Conservation (phyloP, 2,888 invertebrate genomes). For the Hartigia nigra region DNA sequence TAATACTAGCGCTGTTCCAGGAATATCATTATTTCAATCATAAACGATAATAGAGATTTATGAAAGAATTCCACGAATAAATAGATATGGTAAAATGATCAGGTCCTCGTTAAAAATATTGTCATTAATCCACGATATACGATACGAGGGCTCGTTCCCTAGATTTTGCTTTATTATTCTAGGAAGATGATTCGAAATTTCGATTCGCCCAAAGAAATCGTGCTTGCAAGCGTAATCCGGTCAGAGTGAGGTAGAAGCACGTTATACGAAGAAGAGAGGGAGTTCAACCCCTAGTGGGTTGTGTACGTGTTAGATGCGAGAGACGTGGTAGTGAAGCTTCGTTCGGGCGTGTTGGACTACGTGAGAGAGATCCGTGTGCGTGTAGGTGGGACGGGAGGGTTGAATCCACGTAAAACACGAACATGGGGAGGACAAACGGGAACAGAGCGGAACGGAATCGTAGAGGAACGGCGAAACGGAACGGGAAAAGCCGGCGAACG, state of each 20-base stretch:
- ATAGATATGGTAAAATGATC: neutral
- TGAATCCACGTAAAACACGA: constrained; percentile 25
- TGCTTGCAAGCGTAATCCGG: constrained; percentile 31
- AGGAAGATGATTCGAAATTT: neutral
- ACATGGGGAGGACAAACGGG: constrained; percentile 22
- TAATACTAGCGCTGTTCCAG: neutral
- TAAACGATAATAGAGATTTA: neutral
- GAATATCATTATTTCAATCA: neutral
- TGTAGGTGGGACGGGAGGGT: constrained; percentile 21
- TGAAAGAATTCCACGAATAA: neutral
- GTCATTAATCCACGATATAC: neutral
- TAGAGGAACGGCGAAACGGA: constrained; percentile 12
- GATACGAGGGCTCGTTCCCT: neutral
- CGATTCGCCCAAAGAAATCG: neutral
- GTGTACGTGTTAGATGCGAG: constrained; percentile 31
- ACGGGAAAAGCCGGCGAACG: constrained; percentile 29
- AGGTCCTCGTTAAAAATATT: neutral
- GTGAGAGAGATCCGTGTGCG: constrained; percentile 9
- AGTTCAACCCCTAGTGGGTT: constrained; percentile 19
- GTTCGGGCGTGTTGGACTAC: constrained; percentile 13
- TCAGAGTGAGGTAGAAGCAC: constrained; percentile 30
- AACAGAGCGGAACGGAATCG: constrained; percentile 17
- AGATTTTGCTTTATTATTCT: neutral
- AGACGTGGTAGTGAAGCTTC: constrained; percentile 12
- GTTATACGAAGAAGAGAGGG: constrained; percentile 16